Evolutionary conservation across 2,113 vertebrate genomes (phyloP).

Genomic region (Chloropsis cyanopogon): DNA sequence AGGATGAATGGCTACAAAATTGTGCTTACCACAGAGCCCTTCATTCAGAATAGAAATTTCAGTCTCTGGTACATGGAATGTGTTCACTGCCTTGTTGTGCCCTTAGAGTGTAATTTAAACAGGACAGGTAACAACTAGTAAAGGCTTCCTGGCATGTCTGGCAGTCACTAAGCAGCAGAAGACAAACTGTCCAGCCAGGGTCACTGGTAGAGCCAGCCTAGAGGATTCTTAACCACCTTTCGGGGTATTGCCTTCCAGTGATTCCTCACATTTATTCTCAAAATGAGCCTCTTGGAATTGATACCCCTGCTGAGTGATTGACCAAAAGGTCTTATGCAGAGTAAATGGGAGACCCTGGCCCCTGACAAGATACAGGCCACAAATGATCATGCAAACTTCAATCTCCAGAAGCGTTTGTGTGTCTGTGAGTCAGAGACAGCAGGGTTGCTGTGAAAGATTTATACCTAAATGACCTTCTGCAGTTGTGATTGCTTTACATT

Average conservation of each 20-base stretch:
- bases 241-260: background rate
- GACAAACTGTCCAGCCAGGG: background rate
- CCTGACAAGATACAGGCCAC: background rate
- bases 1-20: background rate
- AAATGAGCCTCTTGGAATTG: background rate
- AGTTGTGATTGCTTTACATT: background rate
- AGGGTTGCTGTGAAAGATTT: background rate
- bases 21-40: background rate
- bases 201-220: background rate
- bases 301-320: background rate
- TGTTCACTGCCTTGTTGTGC: background rate
- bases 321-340: background rate
- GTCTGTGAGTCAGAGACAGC: background rate
- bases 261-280: background rate
- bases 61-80: background rate
- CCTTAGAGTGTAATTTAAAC: background rate
- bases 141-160: background rate
- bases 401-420: background rate
- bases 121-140: background rate
- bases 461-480: background rate
- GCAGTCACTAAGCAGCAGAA: background rate
- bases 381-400: background rate
- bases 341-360: background rate
- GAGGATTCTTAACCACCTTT: background rate
- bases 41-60: background rate